A percentile compares a stretch with the other conserved stretches of the same genome.
These are phyloP conservation scores for Lamprotornis superbus DNA, from an alignment of 2,113 vertebrate genomes.

Conservation along the genomic window DNA sequence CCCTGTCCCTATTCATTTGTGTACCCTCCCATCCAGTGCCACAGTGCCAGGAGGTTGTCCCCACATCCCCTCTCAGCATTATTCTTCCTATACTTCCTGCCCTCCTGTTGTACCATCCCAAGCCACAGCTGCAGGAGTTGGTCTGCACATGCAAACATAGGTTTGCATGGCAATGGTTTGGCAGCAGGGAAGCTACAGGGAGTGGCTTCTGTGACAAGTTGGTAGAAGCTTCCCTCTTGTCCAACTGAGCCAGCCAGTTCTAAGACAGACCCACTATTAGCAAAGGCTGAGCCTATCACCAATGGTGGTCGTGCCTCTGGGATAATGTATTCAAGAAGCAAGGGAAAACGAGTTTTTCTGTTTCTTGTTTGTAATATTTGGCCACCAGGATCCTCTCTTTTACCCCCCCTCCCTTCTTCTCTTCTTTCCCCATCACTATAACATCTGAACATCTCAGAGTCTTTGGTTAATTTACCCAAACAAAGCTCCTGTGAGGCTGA, in stretches of 20 bases:
- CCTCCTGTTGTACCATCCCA: background rate
- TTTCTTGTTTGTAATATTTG: background rate
- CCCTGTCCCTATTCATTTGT: background rate
- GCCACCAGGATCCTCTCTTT: background rate
- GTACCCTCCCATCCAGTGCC: background rate
- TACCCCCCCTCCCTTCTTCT: background rate
- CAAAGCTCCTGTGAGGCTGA: background rate
- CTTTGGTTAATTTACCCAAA: background rate
- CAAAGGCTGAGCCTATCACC: background rate
- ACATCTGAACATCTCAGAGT: background rate
- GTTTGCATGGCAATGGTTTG: background rate
- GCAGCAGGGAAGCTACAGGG: accelerated
- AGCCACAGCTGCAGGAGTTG: background rate
- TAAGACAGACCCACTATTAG: background rate
- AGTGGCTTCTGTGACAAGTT: background rate
- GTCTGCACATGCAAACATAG: background rate
- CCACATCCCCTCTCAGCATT: background rate
- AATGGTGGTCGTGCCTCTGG: background rate
- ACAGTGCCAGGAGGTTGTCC: background rate
- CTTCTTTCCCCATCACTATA: background rate
- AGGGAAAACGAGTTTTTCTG: accelerated
- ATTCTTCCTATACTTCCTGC: background rate
- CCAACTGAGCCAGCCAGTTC: background rate
- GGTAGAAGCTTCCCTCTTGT: background rate
- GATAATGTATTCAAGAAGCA: background rate